Evolutionary conservation across 2,888 invertebrate species (phyloP), one percentile per base, ranked within the genome.

Genomic region (Dichetophora obliterata): DNA sequence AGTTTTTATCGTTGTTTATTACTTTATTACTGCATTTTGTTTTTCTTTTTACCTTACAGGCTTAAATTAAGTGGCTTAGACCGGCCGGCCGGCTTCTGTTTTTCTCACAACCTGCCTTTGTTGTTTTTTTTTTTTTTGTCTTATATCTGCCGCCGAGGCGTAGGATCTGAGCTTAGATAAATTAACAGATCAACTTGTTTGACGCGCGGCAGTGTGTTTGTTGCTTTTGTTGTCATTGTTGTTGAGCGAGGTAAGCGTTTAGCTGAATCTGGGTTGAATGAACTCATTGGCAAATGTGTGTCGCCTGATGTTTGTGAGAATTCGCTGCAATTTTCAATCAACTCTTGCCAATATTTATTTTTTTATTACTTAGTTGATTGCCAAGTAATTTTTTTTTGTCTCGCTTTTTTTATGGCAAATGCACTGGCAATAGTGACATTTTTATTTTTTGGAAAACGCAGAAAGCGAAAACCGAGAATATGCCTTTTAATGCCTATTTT

Each of bases 51-150:
- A 16, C 11, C 22, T n/a, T 19, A 14, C 22, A 22, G 16, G 71
- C 59, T n/a, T n/a, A n/a, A 31, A 19, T 19, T 8, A 76, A 80
- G 69, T 63, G 76, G 79, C 78, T 76, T 76, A 75, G 59, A 78
- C 82, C 79, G 80, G 79, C 80, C 79, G 79, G 80, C 82, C 68
- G 50, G 52, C 37, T 54, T 24, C 48, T n/a, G 43, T 48, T n/a
- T 57, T 4, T 27, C 22, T n/a, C n/a, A 27, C 43, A 57, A 48
- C 52, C 52, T 73, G 61, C 34, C 61, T 54, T 54, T 54, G 54
- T 22, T 27, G 63, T 4, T 31, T 27, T 27, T 61, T 14, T 65
- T 24, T 22, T 76, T 22, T 34, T 61, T 71, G n/a, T 54, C 52
- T 63, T 27, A 3, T 1, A 43, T 71, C 66, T 61, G 16, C 9